Conservation (phyloP, 2,888 invertebrate genomes). For the Anthophora plumipes region DNA sequence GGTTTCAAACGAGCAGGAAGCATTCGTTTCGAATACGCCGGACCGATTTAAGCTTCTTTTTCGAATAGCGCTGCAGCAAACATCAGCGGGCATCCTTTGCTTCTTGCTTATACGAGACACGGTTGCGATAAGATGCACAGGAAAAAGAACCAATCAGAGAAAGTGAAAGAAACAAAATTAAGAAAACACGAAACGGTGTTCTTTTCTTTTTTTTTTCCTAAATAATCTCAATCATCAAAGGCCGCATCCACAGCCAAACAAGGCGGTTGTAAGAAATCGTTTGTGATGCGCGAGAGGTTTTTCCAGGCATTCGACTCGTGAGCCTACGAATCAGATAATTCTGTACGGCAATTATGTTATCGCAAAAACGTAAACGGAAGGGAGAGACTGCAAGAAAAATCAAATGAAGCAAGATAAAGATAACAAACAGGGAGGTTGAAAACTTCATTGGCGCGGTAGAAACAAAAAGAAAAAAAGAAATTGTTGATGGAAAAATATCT, state of each 20-base stretch:
- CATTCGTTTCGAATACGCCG: slow-evolving; percentile 58
- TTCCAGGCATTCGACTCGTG: slow-evolving; percentile 60
- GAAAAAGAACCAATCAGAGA: not conserved
- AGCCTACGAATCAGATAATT: slow-evolving; percentile 77
- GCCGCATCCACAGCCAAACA: not conserved
- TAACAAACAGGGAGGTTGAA: slow-evolving; percentile 37
- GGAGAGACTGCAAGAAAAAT: slow-evolving; percentile 45
- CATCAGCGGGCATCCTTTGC: not conserved
- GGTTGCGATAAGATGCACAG: not conserved
- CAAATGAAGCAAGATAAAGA: slow-evolving; percentile 36
- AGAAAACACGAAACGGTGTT: not conserved
- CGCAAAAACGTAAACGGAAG: slow-evolving; percentile 14
- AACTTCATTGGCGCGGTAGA: slow-evolving; percentile 47
- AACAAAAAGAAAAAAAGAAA: too few relatives aligned
- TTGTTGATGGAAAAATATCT: slow-evolving; percentile 54
- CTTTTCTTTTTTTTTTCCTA: slow-evolving; percentile 41
- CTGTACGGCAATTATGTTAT: slow-evolving; percentile 76
- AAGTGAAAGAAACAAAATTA: not conserved
- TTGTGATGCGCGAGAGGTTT: slow-evolving; percentile 20
- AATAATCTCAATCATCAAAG: slow-evolving; percentile 14
- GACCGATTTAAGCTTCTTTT: slow-evolving; percentile 68
- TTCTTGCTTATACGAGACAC: not conserved
- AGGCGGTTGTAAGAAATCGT: slow-evolving; percentile 6
- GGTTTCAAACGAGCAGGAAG: slow-evolving; percentile 71
- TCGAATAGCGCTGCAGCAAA: slow-evolving; percentile 54